phyloP scores from a whole-genome alignment of 2,888 invertebrate genomes.

The Cordylochernes scorpioides region DNA sequence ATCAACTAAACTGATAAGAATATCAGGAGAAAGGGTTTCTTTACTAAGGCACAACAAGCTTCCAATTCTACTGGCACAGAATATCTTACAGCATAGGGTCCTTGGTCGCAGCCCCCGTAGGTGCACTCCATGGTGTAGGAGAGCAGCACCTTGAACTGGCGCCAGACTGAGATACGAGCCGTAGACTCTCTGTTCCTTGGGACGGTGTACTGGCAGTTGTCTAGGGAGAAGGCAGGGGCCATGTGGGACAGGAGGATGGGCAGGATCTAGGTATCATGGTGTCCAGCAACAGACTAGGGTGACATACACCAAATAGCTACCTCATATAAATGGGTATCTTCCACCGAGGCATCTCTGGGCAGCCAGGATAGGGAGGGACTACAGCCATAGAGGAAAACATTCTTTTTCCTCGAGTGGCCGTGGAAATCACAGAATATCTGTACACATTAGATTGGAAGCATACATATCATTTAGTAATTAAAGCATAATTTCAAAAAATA shows the following conservation, averaged over 20 bases:
- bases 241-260: slow-evolving; percentile 41
- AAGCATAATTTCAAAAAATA: too few species aligned
- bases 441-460: slow-evolving; percentile 23
- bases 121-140: slow-evolving; percentile 63
- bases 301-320: neutral
- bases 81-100: slow-evolving; percentile 35
- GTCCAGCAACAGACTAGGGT: too few species aligned
- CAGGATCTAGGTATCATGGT: slow-evolving; percentile 29
- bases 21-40: too few species aligned
- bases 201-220: slow-evolving; percentile 46
- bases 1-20: too few species aligned
- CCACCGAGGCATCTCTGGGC: slow-evolving; percentile 13
- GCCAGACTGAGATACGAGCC: slow-evolving; percentile 56
- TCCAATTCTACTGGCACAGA: too few species aligned
- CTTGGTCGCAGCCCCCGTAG: slow-evolving; percentile 54
- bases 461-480: slow-evolving; percentile 1
- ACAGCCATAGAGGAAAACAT: slow-evolving; percentile 61
- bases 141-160: slow-evolving; percentile 45
- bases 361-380: slow-evolving; percentile 22
- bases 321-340: slow-evolving; percentile 2
- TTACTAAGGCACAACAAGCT: too few species aligned
- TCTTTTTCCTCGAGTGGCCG: slow-evolving; percentile 56
- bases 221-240: slow-evolving; percentile 40
- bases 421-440: slow-evolving; percentile 46
- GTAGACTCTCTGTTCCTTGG: slow-evolving; percentile 51